Percentiles rank a stretch among this genome's conserved stretches.
These are phyloP conservation scores for Sinocyclocheilus anophthalmus DNA, from an alignment of 2,113 vertebrate genomes.

Conservation along the genomic window DNA sequence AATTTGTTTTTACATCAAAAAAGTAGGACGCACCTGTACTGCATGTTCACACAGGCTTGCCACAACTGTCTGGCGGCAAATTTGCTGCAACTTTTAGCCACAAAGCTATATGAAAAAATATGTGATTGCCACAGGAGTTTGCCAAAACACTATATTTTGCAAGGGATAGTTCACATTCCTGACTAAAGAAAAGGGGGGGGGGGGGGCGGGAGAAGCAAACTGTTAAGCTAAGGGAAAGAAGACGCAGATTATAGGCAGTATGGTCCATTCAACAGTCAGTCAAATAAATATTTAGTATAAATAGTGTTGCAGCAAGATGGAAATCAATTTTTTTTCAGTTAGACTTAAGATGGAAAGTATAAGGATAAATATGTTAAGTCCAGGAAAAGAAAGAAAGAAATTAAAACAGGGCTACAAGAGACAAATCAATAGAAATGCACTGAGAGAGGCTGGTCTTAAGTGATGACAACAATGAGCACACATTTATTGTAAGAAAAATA, in stretches of 20 bases:
- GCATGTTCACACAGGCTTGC: conserved; percentile 8
- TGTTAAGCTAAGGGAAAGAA: background rate
- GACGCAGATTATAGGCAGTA: background rate
- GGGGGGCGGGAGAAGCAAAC: background rate
- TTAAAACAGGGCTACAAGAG: background rate
- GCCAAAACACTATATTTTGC: conserved; percentile 4
- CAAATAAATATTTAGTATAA: background rate
- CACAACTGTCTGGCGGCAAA: conserved; percentile 9
- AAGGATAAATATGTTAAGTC: background rate
- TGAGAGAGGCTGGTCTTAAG: background rate
- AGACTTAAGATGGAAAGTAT: background rate
- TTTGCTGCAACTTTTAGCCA: conserved; percentile 13
- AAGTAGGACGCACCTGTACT: background rate
- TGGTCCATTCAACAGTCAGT: background rate
- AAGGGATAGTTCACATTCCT: conserved; percentile 17
- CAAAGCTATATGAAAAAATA: background rate
- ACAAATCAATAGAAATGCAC: background rate
- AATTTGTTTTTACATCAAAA: background rate
- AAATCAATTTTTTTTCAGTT: background rate
- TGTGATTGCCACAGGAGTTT: no score
- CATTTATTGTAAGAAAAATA: background rate
- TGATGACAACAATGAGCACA: background rate
- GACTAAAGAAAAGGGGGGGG: background rate
- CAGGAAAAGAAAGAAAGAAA: background rate
- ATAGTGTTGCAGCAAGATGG: background rate